phyloP scores from a whole-genome alignment of 1,140 invertebrate species.

The Lamellibrachia luymesi region DNA sequence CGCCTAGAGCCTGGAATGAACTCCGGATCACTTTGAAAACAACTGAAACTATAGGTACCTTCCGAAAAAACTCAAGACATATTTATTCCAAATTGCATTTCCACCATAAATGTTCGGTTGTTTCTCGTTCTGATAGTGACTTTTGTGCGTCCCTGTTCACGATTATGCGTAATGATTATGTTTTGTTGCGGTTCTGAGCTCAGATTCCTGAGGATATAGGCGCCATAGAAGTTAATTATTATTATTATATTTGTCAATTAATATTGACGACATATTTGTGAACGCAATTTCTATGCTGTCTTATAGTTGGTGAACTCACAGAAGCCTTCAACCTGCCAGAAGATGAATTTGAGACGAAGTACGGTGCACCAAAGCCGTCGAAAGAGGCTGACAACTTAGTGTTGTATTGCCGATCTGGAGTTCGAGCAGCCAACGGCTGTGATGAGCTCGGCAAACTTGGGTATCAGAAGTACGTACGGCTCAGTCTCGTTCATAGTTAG shows the following conservation, averaged over 20 bases:
- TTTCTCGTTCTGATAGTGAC: too few relatives aligned
- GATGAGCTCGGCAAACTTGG: neutral
- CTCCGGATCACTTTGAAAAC: too few relatives aligned
- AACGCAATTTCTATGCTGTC: neutral
- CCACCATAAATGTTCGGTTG: too few relatives aligned
- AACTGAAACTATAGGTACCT: too few relatives aligned
- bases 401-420: constrained; percentile 3
- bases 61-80: too few relatives aligned
- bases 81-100: too few relatives aligned
- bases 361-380: neutral
- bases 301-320: constrained; percentile 3
- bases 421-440: neutral
- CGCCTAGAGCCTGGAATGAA: too few relatives aligned
- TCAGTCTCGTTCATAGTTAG: neutral
- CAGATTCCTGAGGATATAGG: too few relatives aligned
- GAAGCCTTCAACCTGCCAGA: constrained; percentile 13
- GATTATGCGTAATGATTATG: too few relatives aligned
- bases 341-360: constrained; percentile 10
- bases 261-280: neutral
- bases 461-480: neutral
- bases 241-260: neutral
- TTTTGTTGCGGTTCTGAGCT: too few relatives aligned
- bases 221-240: too few relatives aligned
- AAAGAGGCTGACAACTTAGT: neutral
- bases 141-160: too few relatives aligned